phyloP scores from a whole-genome alignment of 35 echinoderm and acorn worm species.

The Strongylocentrotus purpuratus region DNA sequence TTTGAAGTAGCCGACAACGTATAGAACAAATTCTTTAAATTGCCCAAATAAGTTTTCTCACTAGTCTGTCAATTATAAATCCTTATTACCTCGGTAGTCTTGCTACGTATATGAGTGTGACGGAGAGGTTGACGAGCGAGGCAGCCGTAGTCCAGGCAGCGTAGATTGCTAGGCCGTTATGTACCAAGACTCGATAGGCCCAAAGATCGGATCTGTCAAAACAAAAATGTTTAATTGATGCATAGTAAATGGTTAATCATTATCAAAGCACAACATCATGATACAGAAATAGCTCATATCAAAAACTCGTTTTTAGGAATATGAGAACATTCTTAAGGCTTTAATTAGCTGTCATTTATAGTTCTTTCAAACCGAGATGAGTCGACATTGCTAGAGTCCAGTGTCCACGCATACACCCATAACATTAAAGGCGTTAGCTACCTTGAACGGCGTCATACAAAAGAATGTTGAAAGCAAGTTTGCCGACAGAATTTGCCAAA shows the following conservation, averaged over 20 bases:
- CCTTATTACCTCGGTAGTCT: background rate
- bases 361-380: background rate
- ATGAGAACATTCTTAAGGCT: background rate
- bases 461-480: too few relatives aligned
- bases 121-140: background rate
- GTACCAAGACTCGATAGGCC: constrained; percentile 9
- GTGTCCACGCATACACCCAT: too few relatives aligned
- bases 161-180: constrained; percentile 34
- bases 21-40: too few relatives aligned
- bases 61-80: too few relatives aligned
- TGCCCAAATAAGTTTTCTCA: too few relatives aligned
- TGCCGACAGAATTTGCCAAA: too few relatives aligned
- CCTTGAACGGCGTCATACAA: too few relatives aligned
- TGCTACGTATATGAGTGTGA: background rate
- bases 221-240: background rate
- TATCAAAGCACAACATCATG: background rate
- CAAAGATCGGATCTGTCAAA: constrained; percentile 4
- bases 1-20: too few relatives aligned
- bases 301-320: too few relatives aligned
- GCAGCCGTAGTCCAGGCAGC: background rate
- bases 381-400: too few relatives aligned
- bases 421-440: too few relatives aligned
- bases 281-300: background rate
- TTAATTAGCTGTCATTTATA: background rate
- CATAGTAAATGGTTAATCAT: background rate